Percentiles rank a stretch among this genome's conserved stretches.
These are phyloP conservation scores for Aplodontia rufa DNA, from an alignment of 2,113 vertebrate genomes.

Conservation along the genomic window DNA sequence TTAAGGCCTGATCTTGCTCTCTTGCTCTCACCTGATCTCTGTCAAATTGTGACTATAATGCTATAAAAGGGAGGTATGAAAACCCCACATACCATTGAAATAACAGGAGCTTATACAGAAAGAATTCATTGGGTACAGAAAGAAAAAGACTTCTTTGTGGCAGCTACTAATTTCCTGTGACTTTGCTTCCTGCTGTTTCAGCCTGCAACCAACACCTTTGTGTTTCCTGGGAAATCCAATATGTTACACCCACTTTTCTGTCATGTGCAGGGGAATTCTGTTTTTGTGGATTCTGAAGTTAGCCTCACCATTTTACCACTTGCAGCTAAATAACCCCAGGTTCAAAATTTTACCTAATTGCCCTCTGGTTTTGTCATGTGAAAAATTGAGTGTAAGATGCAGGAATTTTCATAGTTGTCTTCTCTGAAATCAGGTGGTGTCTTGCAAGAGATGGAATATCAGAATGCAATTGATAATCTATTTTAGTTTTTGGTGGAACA, in stretches of 20 bases:
- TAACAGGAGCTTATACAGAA: background rate
- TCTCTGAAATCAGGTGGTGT: background rate
- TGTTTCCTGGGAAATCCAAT: slow-evolving; percentile 25
- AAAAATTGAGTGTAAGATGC: background rate
- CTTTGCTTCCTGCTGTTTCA: background rate
- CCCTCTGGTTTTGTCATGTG: background rate
- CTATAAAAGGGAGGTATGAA: slow-evolving; percentile 9
- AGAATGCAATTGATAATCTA: background rate
- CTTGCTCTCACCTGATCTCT: slow-evolving; percentile 20
- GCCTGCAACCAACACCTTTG: background rate
- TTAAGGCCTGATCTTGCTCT: background rate
- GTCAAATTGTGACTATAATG: slow-evolving; percentile 26
- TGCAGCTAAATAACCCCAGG: background rate
- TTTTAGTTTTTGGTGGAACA: background rate
- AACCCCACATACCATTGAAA: slow-evolving; percentile 6
- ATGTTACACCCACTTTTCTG: background rate
- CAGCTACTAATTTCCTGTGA: background rate
- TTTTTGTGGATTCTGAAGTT: background rate
- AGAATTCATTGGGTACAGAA: slow-evolving; percentile 2
- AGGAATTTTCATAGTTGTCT: background rate
- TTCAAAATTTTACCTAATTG: background rate
- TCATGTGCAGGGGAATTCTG: background rate
- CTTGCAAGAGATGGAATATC: background rate
- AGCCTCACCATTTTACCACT: background rate
- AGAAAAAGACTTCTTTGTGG: slow-evolving; percentile 32